Base-by-base conservation (phyloP, 2,113 vertebrate species). In the Mirounga angustirostris region DNA sequence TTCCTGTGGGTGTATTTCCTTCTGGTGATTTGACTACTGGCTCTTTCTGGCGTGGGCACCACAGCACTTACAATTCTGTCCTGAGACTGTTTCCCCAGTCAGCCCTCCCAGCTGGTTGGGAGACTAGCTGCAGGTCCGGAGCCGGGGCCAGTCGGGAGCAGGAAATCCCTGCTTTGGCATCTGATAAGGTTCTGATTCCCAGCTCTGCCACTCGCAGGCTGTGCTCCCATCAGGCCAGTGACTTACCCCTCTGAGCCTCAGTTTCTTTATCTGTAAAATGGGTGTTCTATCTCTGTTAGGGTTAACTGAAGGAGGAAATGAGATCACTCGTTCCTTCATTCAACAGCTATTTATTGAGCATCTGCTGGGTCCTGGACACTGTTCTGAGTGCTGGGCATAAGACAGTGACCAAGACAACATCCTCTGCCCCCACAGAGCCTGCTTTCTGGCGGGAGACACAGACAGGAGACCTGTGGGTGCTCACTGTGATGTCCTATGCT, bases 1-100 rank as follows among this genome's bases (percentile, higher is more conserved):
- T 94, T 90, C 86, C 85, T 50, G 74, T 74, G 73, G 67, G 91
- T 46, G 95, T 84, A 54, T 79, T 65, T 90, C 46, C 76, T 40
- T 65, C 81, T 81, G 69, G 80, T 16, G 28, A 5, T 54, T 36
- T 24, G 52, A 40, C 21, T 16, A 28, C 8, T 7, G 67, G 40
- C 43, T 21, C 54, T 88, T 67, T 50, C 91, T 88, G 69, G 19
- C 43, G 50, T n/a, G 67, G 80, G 59, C 65, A 46, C 59, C 69
- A 7, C 14, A 33, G 61, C 36, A 0, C n/a, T 78, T n/a, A 36
- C 4, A 28, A 0, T 65, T 43, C 13, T 21, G 16, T 36, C 24
- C 0, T 7, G 59, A 73, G 30, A 4, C 30, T 24, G 21, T 28
- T 6, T 74, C 36, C n/a, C 22, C 19, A 56, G 30, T 14, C 58